Percentiles rank a stretch among this genome's conserved stretches.
Evolutionary conservation across 2,797 vertebrate species (phyloP).

Genomic region (Rhinophrynus dorsalis): DNA sequence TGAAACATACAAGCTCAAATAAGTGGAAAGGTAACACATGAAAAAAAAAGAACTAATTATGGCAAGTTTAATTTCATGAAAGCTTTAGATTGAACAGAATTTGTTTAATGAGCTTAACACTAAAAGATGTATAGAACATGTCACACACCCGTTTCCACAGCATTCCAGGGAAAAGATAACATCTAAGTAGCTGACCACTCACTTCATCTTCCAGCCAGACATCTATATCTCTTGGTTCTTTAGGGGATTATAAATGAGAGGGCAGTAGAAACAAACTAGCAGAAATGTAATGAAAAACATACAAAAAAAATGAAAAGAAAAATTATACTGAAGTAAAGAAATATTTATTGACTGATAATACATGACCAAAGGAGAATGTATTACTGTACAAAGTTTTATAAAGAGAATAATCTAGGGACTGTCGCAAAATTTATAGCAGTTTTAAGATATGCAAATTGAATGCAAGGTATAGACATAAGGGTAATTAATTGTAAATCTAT

Average conservation of each 20-base stretch:
- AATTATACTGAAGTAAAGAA: conserved; percentile 68
- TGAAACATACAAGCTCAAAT: too few species aligned
- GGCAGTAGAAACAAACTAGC: conserved; percentile 79
- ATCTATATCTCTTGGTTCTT: conserved; percentile 85
- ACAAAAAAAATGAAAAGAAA: conserved; percentile 60
- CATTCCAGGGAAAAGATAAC: conserved; percentile 85
- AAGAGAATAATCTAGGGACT: conserved; percentile 69
- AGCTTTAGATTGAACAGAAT: conserved; percentile 81
- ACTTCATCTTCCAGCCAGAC: conserved; percentile 82
- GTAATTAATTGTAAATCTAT: conserved; percentile 93
- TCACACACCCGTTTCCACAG: conserved; percentile 85
- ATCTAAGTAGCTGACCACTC: conserved; percentile 88
- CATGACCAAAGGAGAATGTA: conserved; percentile 69
- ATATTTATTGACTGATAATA: conserved; percentile 73
- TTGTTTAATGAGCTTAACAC: conserved; percentile 92
- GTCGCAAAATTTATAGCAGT: conserved; percentile 85
- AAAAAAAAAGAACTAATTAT: conserved; percentile 45
- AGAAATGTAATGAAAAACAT: conserved; percentile 79
- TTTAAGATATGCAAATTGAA: conserved; percentile 97
- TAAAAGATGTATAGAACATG: conserved; percentile 92
- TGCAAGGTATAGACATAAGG: conserved; percentile 91
- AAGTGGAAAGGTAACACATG: too few species aligned
- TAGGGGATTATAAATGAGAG: conserved; percentile 90
- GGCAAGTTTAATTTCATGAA: conserved; percentile 83
- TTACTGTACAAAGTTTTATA: conserved; percentile 70